Percentiles rank a stretch among this genome's conserved stretches.
phyloP scores from a whole-genome alignment of 2,113 vertebrate species.

The Clarias macrocephalus region DNA sequence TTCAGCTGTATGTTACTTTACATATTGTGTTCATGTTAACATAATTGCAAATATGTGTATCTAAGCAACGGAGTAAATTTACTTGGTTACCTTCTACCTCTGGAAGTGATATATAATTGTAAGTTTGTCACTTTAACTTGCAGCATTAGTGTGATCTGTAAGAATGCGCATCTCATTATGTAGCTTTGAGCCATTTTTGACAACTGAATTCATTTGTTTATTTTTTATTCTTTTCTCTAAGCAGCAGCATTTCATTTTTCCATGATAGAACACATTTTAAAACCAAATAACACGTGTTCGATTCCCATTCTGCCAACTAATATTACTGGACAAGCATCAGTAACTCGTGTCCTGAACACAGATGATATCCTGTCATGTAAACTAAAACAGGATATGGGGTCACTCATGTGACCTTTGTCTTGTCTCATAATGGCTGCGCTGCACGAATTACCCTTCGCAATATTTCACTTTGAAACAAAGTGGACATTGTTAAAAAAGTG shows the following conservation, averaged over 20 bases:
- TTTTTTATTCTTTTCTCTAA: background rate
- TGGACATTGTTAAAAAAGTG: background rate
- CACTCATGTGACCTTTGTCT: background rate
- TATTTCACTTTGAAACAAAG: background rate
- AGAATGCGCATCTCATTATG: no score
- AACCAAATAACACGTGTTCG: background rate
- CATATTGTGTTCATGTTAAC: background rate
- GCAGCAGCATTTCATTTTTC: background rate
- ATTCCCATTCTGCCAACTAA: background rate
- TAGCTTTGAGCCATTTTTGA: background rate
- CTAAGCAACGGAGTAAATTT: no score
- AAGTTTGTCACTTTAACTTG: no score
- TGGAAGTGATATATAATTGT: no score
- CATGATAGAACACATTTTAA: background rate
- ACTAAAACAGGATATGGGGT: background rate
- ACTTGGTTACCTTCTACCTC: no score
- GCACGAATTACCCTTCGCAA: background rate
- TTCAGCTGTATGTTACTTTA: background rate
- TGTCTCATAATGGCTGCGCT: background rate
- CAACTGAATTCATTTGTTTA: background rate
- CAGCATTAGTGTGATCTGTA: no score
- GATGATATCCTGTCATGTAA: background rate
- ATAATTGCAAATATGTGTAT: background rate
- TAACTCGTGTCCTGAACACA: background rate
- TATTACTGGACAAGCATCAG: background rate